Percentiles rank a stretch among this genome's conserved stretches.
phyloP scores from a whole-genome alignment of 2,113 vertebrate species.

The Cichladusa arquata region DNA sequence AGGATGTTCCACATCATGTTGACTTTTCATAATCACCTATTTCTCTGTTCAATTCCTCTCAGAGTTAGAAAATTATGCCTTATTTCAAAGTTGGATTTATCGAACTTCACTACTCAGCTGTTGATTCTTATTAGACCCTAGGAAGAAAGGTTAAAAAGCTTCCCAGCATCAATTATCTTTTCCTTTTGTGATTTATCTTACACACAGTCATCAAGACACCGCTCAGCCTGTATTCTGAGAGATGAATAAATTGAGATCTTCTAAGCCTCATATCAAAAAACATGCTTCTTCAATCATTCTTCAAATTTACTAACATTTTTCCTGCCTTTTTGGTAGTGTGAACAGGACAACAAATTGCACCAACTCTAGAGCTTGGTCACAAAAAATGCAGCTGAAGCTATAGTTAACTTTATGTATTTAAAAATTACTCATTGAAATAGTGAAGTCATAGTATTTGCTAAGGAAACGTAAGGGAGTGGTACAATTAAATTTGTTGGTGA shows the following conservation, averaged over 20 bases:
- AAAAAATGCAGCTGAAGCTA: background rate
- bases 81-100: background rate
- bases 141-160: background rate
- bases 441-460: background rate
- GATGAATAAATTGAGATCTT: background rate
- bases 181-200: background rate
- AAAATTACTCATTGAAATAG: background rate
- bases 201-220: background rate
- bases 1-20: background rate
- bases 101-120: background rate
- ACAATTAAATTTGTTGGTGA: background rate
- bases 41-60: background rate
- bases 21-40: background rate
- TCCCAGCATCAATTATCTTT: background rate
- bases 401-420: background rate
- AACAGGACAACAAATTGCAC: background rate
- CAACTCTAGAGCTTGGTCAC: background rate
- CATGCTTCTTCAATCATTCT: background rate
- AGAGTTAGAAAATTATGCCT: background rate
- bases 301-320: background rate
- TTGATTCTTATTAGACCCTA: background rate
- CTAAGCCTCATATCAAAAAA: background rate
- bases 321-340: background rate
- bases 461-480: background rate
- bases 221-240: background rate